Base-by-base conservation (phyloP, 1,140 invertebrate genomes). In the Neoseiulus cucumeris region DNA sequence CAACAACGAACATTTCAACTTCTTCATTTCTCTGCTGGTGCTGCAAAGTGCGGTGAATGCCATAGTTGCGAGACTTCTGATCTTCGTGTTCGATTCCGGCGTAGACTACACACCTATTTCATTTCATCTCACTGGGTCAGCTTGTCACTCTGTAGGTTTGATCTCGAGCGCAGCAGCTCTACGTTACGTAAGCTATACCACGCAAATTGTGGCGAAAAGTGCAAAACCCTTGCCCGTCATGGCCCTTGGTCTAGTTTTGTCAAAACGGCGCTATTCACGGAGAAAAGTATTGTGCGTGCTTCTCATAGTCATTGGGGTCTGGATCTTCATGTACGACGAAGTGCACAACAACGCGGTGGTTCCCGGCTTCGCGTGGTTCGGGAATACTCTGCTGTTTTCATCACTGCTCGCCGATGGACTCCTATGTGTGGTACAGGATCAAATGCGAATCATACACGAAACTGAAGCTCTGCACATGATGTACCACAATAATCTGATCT, bases 201-300 rank as follows among this genome's bases (percentile, higher is more conserved):
- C 94, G 4, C 92, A 95, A 81, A 83, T 84, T n/a, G 82, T 98
- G 17, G 94, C 89, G 0, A 99, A 98, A 78, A 90, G 92, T 7
- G 91, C 88, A 28, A 98, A 98, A 76, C 95, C 95, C 0, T 96
- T 98, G 70, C 93, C 94, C 1, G 91, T 98, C 0, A 90, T 99
- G 87, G 79, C 98, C 29, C 79, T 98, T 9, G 93, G 94, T 18
- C 92, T 98, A 1, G 71, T 98, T 0, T 75, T 98, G 64, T 93
- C 91, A 0, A 82, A 82, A 41, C 83, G 82, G 70, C 70, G 81
- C 0, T 98, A 98, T 77, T 82, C 89, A 0, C 70, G 87, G 25
- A 82, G 79, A 65, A 95, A 98, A 73, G 98, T 97, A 74, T 72
- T 92, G 0, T 98, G 91, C 77, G 84, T 98, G 0, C 74, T 94